Evolutionary conservation across 2,888 invertebrate species (phyloP).

Genomic region (Synanthedon myopaeformis): DNA sequence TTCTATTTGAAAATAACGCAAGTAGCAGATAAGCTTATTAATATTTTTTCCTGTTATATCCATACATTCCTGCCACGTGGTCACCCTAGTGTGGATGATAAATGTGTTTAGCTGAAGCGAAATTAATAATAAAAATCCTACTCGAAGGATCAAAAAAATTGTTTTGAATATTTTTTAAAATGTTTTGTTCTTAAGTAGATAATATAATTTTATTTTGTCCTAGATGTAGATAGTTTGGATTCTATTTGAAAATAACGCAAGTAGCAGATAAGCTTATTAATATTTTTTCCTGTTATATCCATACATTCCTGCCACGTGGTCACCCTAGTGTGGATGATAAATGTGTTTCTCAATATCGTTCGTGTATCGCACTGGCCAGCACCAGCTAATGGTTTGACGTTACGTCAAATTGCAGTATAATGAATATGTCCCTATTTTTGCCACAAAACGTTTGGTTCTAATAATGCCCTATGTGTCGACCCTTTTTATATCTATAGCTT

Average conservation of each 20-base stretch:
- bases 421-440: constrained; percentile 10
- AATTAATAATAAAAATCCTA: too few relatives aligned
- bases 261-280: background rate
- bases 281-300: background rate
- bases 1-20: too few relatives aligned
- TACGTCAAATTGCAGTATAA: constrained; percentile 19
- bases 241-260: too few relatives aligned
- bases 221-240: too few relatives aligned
- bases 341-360: constrained; percentile 24
- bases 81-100: constrained; percentile 13
- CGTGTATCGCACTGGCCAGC: background rate
- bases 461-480: background rate
- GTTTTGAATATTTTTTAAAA: too few relatives aligned
- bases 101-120: constrained; percentile 21
- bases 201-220: too few relatives aligned
- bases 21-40: background rate
- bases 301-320: background rate
- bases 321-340: constrained; percentile 13
- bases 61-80: background rate
- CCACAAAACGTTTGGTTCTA: background rate
- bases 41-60: background rate
- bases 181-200: too few relatives aligned
- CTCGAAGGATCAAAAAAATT: too few relatives aligned
- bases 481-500: too few relatives aligned
- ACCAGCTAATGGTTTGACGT: constrained; percentile 13